phyloP scores from a whole-genome alignment of 2,113 vertebrate genomes.

The Ophthalmolycus amberensis region DNA sequence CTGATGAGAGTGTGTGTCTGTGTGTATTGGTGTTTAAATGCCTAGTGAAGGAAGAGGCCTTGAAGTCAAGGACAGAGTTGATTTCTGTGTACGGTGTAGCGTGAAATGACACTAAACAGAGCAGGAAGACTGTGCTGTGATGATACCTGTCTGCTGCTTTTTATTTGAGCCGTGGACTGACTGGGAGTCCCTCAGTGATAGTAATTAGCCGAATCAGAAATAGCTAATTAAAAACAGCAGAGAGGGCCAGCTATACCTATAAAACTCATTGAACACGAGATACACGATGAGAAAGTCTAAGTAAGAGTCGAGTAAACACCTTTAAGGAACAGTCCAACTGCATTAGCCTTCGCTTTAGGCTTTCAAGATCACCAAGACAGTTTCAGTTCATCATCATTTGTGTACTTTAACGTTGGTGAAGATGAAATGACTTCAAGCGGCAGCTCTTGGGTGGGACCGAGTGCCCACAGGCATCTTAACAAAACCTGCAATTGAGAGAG shows the following conservation, averaged over 20 bases:
- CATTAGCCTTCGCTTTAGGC: neutral
- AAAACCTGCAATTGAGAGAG: constrained; percentile 59
- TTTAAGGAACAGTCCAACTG: neutral
- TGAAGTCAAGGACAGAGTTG: constrained; percentile 56
- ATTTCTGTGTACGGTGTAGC: constrained; percentile 45
- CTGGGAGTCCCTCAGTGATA: constrained; percentile 45
- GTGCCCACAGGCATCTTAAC: constrained; percentile 25
- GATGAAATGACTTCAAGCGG: constrained; percentile 14
- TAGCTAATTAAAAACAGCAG: constrained; percentile 64
- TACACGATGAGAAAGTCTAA: constrained; percentile 28
- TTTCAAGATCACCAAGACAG: neutral
- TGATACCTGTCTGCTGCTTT: constrained; percentile 62
- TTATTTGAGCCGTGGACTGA: constrained; percentile 49
- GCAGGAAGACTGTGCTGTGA: constrained; percentile 61
- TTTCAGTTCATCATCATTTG: constrained; percentile 17
- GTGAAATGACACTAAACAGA: constrained; percentile 67
- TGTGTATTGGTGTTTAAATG: constrained; percentile 18
- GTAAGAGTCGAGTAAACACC: constrained; percentile 7
- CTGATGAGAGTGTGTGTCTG: constrained; percentile 13
- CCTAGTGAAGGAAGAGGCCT: constrained; percentile 22
- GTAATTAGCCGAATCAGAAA: constrained; percentile 59
- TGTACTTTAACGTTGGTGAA: neutral
- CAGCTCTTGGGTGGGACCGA: constrained; percentile 2
- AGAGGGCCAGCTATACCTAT: constrained; percentile 30
- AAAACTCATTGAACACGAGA: constrained; percentile 45